A percentile compares a stretch with the other conserved stretches of the same genome.
Conservation (phyloP, 2,113 vertebrate genomes). For the Seriola aureovittata region DNA sequence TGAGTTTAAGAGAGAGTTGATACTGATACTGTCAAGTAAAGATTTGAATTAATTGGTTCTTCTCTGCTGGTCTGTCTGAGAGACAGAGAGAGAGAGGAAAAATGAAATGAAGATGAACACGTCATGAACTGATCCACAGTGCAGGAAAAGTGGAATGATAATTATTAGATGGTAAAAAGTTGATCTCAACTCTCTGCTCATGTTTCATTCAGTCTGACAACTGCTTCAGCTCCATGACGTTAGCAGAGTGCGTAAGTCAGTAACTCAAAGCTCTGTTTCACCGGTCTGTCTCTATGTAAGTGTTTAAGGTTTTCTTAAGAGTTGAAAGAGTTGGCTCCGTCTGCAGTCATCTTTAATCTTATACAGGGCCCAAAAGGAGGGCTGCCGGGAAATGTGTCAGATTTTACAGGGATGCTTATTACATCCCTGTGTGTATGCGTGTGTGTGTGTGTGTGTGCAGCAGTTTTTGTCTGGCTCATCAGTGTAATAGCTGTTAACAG, state of each 20-base stretch:
- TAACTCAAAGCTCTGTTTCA: neutral
- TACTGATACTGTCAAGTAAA: too few relatives aligned
- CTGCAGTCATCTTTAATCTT: conserved; percentile 24
- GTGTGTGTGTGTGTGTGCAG: neutral
- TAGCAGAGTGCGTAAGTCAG: neutral
- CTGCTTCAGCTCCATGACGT: neutral
- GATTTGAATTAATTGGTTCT: too few relatives aligned
- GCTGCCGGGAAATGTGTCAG: conserved; percentile 32
- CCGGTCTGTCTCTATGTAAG: neutral
- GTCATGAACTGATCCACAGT: neutral
- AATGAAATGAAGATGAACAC: neutral
- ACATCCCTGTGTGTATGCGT: conserved; percentile 4
- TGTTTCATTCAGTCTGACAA: conserved; percentile 2
- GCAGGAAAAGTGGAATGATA: neutral
- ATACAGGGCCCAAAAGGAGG: conserved; percentile 2
- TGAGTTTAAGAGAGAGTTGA: too few relatives aligned
- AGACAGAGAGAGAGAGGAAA: neutral
- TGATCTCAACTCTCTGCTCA: neutral
- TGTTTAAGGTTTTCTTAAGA: neutral
- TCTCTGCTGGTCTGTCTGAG: too few relatives aligned
- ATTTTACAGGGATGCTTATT: conserved; percentile 18
- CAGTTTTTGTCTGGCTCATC: conserved; percentile 4
- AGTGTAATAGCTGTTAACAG: neutral
- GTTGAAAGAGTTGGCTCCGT: neutral
- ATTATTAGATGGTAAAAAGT: conserved; percentile 5